These are phyloP conservation scores for Phaetusa simplex DNA, from an alignment of 2,113 vertebrate genomes.

Conservation along the genomic window DNA sequence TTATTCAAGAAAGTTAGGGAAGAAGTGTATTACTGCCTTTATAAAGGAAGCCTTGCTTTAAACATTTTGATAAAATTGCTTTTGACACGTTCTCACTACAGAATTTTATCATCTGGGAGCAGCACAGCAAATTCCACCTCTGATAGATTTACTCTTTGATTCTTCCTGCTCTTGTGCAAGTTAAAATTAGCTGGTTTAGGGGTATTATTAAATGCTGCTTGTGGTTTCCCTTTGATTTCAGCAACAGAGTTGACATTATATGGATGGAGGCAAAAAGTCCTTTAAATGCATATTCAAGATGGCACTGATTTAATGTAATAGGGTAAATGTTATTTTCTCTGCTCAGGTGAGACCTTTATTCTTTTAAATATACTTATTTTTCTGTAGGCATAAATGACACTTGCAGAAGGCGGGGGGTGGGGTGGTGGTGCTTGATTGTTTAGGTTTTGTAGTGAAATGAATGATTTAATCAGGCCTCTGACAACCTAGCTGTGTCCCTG, in stretches of 20 bases:
- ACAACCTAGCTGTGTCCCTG: not conserved
- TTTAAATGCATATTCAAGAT: not conserved
- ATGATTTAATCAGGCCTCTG: not conserved
- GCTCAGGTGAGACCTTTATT: not conserved
- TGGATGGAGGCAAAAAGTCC: not conserved
- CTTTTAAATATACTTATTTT: not conserved
- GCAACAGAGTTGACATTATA: not conserved
- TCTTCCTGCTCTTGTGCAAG: not conserved
- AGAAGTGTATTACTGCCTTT: not conserved
- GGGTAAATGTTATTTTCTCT: not conserved
- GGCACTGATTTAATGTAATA: not conserved
- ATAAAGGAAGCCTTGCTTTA: not conserved
- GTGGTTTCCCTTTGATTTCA: not conserved
- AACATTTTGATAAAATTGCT: not conserved
- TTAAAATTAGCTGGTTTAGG: not conserved
- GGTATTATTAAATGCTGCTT: not conserved
- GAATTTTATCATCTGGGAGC: not conserved
- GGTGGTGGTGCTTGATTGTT: not conserved
- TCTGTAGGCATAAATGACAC: not conserved
- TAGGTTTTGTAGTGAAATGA: not conserved
- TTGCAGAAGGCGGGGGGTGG: not conserved
- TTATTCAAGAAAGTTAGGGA: not conserved
- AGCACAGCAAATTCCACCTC: not conserved
- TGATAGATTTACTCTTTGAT: not conserved
- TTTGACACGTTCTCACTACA: not conserved